Base-by-base conservation (phyloP, 1,140 invertebrate genomes). In the Mactra quadrangularis region DNA sequence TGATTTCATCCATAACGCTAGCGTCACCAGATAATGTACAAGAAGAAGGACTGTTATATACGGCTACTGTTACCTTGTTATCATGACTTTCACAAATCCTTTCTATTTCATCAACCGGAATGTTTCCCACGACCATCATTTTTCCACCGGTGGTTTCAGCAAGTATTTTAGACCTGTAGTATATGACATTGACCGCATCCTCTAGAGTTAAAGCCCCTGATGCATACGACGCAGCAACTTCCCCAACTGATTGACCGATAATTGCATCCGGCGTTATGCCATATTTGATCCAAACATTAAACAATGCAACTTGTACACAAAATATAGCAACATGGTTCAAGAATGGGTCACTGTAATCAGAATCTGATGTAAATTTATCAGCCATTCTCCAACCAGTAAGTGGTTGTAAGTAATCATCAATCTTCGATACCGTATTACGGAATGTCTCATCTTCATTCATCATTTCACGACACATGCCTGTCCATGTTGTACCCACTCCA, bases 241-340 rank as follows among this genome's bases (percentile, higher is more conserved):
- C 89, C 0, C 89, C 89, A 0, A 90, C 85, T 0, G 86, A 89
- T 66, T 90, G 89, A 3, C 90, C 90, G n/a, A 90, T 55, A 59
- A 91, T 77, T 35, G 62, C 74, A 31, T 85, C 64, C 33, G 89
- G 85, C 13, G 13, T 31, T 25, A 91, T 74, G 0, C 90, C 90
- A 13, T 66, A 75, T 29, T 64, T 55, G 33, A 55, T 55, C 88
- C 88, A 90, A 13, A 89, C n/a, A 19, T 52, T 31, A 0, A 70
- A 78, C 1, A 89, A 71, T 3, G 53, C 89, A 27, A 91, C 83
- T 71, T 91, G 89, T 53, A 83, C 86, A 17, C 85, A 84, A 71
- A 90, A 90, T 29, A 88, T 89, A 13, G 86, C 74, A n/a, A 90
- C 45, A 35, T 87, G 89, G 11, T 83, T 85, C 52, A 85, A 68